phyloP scores from a whole-genome alignment of 2,888 invertebrate species.

The Andrena minutula region DNA sequence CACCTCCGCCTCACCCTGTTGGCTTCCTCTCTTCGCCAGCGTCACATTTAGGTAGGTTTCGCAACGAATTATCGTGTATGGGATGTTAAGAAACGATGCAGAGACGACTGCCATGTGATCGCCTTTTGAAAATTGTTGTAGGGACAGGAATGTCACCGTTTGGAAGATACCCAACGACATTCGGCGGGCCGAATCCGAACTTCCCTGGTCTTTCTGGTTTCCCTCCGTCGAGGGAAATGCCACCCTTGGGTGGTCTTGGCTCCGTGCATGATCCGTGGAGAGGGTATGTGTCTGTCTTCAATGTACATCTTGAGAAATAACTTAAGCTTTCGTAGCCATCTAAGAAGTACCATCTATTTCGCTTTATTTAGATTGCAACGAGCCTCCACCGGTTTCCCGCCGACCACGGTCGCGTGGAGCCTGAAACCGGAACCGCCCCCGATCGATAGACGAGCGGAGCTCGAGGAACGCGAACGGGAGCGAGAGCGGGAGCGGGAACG shows the following conservation, averaged over 20 bases:
- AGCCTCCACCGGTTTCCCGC: conserved; percentile 87
- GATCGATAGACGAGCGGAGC: conserved; percentile 87
- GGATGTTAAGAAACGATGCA: not conserved
- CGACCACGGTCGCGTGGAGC: conserved; percentile 87
- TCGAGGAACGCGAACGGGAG: conserved; percentile 86
- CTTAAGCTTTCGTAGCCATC: not conserved
- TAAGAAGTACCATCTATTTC: not conserved
- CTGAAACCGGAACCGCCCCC: conserved; percentile 89
- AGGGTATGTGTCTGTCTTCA: conserved; percentile 84
- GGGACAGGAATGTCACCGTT: conserved; percentile 92
- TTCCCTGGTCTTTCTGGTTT: conserved; percentile 90
- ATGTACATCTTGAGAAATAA: not conserved
- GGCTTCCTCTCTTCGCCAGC: conserved; percentile 88
- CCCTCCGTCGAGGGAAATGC: conserved; percentile 87
- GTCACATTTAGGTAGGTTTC: conserved; percentile 89
- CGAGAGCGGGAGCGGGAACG: conserved; percentile 85
- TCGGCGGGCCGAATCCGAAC: conserved; percentile 88
- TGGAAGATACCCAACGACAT: conserved; percentile 91
- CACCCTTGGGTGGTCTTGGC: conserved; percentile 85
- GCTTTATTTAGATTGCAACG: conserved; percentile 86
- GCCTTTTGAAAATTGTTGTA: conserved; percentile 68
- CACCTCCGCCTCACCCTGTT: conserved; percentile 88
- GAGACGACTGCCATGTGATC: too few relatives aligned
- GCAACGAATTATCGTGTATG: not conserved
- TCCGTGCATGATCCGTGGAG: conserved; percentile 90